Evolutionary conservation across 2,113 vertebrate genomes (phyloP).

Genomic region (Alosa alosa): DNA sequence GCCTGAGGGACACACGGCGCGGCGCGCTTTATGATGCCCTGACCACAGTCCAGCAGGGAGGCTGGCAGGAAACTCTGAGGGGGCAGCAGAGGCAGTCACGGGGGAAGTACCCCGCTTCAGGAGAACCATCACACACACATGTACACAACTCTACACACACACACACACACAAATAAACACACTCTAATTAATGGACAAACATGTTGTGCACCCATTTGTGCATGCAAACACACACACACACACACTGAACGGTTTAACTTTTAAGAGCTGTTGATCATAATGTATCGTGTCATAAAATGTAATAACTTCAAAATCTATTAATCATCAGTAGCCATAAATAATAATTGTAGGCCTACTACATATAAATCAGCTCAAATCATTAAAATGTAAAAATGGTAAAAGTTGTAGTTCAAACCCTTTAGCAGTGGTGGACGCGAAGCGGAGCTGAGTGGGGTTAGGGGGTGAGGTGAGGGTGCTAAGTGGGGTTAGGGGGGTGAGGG

Average conservation of each 20-base stretch:
- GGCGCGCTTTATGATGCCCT: conserved; percentile 52
- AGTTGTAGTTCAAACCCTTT: not conserved
- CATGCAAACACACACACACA: not conserved
- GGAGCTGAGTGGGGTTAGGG: not conserved
- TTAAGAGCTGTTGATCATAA: not conserved
- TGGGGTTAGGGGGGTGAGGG: not conserved
- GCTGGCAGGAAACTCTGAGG: conserved; percentile 35
- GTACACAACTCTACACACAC: not conserved
- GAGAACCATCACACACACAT: not conserved
- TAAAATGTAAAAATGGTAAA: not conserved
- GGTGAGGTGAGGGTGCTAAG: too few species aligned
- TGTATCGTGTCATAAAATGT: not conserved
- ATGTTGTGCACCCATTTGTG: not conserved
- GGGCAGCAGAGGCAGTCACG: conserved; percentile 27
- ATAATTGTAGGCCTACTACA: not conserved
- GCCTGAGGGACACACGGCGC: conserved; percentile 27
- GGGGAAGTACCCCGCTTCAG: not conserved
- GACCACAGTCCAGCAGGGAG: conserved; percentile 56
- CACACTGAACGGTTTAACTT: not conserved
- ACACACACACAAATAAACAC: not conserved
- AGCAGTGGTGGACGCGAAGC: not conserved
- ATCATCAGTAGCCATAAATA: not conserved
- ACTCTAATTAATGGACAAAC: not conserved
- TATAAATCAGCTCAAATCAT: not conserved
- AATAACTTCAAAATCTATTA: not conserved